Evolutionary conservation across 1,140 invertebrate species (phyloP), one percentile per base, ranked within the genome.

Genomic region (Ruditapes philippinarum): DNA sequence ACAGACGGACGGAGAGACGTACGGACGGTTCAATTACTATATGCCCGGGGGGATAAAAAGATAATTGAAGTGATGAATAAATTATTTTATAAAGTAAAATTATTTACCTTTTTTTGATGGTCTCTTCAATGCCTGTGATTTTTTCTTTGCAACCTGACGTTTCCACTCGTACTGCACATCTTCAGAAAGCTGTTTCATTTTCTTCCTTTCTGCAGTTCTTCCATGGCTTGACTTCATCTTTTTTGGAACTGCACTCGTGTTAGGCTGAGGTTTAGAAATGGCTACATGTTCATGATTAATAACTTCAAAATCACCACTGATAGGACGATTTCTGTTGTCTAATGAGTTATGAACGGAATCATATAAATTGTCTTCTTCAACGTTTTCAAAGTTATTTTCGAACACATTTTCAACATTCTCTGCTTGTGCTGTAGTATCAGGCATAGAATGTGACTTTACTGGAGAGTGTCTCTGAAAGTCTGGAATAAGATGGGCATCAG

Each of bases 61-160:
- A n/a, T n/a, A n/a, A n/a, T n/a, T n/a, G n/a, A n/a, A n/a, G n/a
- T n/a, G n/a, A n/a, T n/a, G n/a, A n/a, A n/a, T n/a, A n/a, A n/a
- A n/a, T n/a, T n/a, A n/a, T n/a, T n/a, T n/a, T n/a, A n/a, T n/a
- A n/a, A n/a, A n/a, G n/a, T n/a, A n/a, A n/a, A n/a, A n/a, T n/a
- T n/a, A n/a, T 45, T 28, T 62, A 78, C 74, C 74, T 78, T n/a
- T n/a, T 78, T 78, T 78, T 51, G 74, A 7, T 78, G 74, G 49
- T 57, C 82, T 70, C 49, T 84, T 84, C n/a, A 84, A 51, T 36
- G 82, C 68, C 40, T 22, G 73, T n/a, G 82, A 73, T 74, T 74
- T 84, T 28, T 36, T 84, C 65, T 84, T 84, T 0, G 82, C 82
- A 11, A 33, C 17, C 49, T 73, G 5, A 11, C 82, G 40, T 40